Conservation (phyloP, 1,140 invertebrate genomes). For the Coenobita brevimanus region DNA sequence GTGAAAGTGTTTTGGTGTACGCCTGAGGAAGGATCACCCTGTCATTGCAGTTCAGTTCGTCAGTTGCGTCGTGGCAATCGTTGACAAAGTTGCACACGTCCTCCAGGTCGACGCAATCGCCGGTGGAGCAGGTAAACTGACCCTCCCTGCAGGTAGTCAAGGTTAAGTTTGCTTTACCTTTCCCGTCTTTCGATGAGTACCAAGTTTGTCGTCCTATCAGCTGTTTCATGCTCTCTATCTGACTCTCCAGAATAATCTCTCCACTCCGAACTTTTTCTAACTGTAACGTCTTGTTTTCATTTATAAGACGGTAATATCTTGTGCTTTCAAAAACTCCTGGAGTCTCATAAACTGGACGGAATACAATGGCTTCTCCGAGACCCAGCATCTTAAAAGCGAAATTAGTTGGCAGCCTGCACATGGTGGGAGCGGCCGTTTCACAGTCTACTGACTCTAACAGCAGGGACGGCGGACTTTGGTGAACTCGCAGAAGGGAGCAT, state of each 20-base stretch:
- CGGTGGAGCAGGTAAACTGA: constrained; percentile 39
- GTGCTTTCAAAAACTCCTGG: background rate
- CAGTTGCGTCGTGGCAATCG: constrained; percentile 27
- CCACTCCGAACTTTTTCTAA: constrained; percentile 9
- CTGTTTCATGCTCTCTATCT: background rate
- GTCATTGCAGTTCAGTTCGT: constrained; percentile 26
- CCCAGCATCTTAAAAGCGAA: constrained; percentile 5
- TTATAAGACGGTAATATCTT: constrained; percentile 1
- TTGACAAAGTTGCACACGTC: constrained; percentile 14
- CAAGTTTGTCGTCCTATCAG: constrained; percentile 8
- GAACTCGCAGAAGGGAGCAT: background rate
- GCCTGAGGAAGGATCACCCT: background rate
- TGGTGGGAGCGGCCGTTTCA: background rate
- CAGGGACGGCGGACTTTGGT: background rate
- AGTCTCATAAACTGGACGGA: background rate
- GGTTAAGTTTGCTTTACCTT: background rate
- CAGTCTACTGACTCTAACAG: background rate
- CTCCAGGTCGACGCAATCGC: constrained; percentile 10
- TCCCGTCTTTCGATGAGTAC: background rate
- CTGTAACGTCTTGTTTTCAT: background rate
- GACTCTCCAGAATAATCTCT: background rate
- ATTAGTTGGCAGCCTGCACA: constrained; percentile 13
- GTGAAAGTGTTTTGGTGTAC: constrained; percentile 38
- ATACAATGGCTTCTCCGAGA: background rate
- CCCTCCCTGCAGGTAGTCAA: constrained; percentile 7